A percentile compares a stretch with the other conserved stretches of the same genome.
Evolutionary conservation across 2,888 invertebrate genomes (phyloP).

Genomic region (Heliconius ethilla): DNA sequence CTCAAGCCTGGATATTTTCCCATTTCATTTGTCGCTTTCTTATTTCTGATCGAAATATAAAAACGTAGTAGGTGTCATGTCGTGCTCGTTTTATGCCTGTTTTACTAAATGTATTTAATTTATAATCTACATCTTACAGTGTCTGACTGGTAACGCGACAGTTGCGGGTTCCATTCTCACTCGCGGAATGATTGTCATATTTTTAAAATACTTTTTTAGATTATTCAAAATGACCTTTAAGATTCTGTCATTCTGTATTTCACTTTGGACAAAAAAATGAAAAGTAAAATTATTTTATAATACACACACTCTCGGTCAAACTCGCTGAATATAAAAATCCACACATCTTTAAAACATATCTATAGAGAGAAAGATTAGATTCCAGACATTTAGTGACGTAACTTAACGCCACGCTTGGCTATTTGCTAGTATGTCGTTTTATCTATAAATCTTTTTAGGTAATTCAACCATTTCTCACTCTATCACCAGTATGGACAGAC

Average conservation of each 20-base stretch:
- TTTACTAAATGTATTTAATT: slow-evolving; percentile 1
- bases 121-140: neutral
- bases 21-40: slow-evolving; percentile 26
- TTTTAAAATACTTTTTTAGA: too few relatives aligned
- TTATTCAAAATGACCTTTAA: too few relatives aligned
- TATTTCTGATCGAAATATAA: slow-evolving; percentile 29
- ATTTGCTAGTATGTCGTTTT: neutral
- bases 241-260: too few relatives aligned
- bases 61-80: slow-evolving; percentile 24
- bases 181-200: neutral
- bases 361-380: neutral
- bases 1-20: slow-evolving; percentile 18
- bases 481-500: neutral
- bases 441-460: neutral
- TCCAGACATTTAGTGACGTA: neutral
- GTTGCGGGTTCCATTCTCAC: neutral
- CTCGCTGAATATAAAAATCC: neutral
- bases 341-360: neutral
- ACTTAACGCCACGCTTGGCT: neutral
- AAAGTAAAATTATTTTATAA: too few relatives aligned
- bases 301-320: too few relatives aligned
- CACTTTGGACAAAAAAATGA: too few relatives aligned
- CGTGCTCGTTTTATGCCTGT: slow-evolving; percentile 6
- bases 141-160: neutral
- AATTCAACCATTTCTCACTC: neutral